These are phyloP conservation scores for Sebastolobus altivelis DNA, from an alignment of 2,797 vertebrate genomes.

Conservation along the genomic window DNA sequence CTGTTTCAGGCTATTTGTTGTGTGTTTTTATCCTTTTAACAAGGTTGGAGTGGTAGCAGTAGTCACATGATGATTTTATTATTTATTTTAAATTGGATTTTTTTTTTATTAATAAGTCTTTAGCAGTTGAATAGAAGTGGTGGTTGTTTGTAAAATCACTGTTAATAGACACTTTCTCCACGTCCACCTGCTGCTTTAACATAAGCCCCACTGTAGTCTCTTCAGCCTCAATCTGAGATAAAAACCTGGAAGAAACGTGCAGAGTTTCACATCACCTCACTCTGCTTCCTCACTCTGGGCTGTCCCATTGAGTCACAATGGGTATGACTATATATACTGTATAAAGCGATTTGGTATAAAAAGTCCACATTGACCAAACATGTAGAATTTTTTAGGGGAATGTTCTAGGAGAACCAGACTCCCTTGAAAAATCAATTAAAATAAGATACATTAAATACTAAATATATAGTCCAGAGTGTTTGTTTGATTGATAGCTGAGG, in stretches of 20 bases:
- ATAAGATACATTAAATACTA: not conserved
- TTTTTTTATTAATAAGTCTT: not conserved
- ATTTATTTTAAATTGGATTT: not conserved
- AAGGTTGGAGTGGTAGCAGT: not conserved
- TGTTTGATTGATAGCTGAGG: not conserved
- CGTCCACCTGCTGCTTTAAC: not conserved
- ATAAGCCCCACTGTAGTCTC: too few species aligned
- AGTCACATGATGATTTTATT: not conserved
- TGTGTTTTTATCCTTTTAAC: not conserved
- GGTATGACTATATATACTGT: not conserved
- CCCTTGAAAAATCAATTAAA: not conserved
- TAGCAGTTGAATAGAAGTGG: not conserved
- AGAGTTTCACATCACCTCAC: constrained; percentile 34
- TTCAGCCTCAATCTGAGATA: not conserved
- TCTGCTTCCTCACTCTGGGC: constrained; percentile 16
- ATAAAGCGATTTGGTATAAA: not conserved
- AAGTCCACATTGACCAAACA: not conserved
- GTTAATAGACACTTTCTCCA: not conserved
- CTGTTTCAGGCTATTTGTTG: not conserved
- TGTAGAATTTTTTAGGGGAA: not conserved
- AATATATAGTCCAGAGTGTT: not conserved
- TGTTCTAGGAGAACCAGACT: not conserved
- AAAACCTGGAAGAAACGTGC: constrained; percentile 45
- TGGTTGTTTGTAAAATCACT: not conserved
- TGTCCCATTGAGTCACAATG: constrained; percentile 41